Conservation (phyloP, 2,888 invertebrate species). For the Hypolimnas misippus region DNA sequence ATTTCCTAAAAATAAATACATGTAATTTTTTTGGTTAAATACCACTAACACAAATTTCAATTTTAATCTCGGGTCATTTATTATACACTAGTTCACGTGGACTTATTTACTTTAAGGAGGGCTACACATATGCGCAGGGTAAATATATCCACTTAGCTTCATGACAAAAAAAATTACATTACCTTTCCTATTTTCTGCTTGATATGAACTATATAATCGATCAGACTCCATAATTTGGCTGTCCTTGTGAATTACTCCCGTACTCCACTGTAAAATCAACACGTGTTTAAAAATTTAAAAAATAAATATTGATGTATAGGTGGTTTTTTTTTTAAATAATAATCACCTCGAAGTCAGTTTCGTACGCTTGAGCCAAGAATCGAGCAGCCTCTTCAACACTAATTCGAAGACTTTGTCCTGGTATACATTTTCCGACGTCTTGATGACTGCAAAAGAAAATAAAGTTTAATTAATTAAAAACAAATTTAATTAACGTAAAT, state of each 20-base stretch:
- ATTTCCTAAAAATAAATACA: constrained; percentile 59
- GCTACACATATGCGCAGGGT: too few species aligned
- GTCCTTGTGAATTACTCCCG: constrained; percentile 36
- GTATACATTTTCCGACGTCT: constrained; percentile 82
- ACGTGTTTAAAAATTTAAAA: neutral
- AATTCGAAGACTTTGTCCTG: constrained; percentile 82
- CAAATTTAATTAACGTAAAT: too few species aligned
- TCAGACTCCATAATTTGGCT: constrained; percentile 26
- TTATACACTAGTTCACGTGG: too few species aligned
- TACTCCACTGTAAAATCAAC: constrained; percentile 46
- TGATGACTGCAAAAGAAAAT: constrained; percentile 66
- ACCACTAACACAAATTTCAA: neutral
- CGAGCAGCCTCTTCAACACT: constrained; percentile 72
- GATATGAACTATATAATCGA: constrained; percentile 34
- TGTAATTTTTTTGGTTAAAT: neutral
- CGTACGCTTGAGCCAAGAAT: constrained; percentile 68
- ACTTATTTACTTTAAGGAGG: too few species aligned
- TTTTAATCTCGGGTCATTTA: too few species aligned
- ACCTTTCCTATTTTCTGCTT: constrained; percentile 41
- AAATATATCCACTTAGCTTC: too few species aligned
- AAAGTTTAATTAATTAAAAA: too few species aligned
- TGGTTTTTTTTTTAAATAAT: neutral
- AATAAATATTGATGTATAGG: neutral
- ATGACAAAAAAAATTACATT: neutral
- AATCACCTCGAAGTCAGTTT: constrained; percentile 72